Percentiles rank a stretch among this genome's conserved stretches.
phyloP scores from a whole-genome alignment of 2,888 invertebrate genomes.

The Phymatocera aterrima region DNA sequence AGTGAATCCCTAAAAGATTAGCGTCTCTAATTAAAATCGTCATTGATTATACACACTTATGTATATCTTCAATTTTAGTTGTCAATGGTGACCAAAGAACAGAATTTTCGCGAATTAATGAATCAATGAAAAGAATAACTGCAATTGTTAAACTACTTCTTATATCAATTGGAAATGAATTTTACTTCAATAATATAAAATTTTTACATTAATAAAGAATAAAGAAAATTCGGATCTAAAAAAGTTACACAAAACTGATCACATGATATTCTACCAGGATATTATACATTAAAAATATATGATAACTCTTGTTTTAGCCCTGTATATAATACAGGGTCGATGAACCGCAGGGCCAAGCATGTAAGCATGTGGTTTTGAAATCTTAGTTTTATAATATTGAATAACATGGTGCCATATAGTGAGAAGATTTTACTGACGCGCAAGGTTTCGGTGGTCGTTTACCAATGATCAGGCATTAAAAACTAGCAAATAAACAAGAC shows the following conservation, averaged over 20 bases:
- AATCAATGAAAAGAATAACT: neutral
- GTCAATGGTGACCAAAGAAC: no score
- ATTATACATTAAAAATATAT: neutral
- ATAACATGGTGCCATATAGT: slow-evolving; percentile 47
- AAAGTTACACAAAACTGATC: neutral
- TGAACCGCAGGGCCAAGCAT: slow-evolving; percentile 68
- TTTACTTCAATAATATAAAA: neutral
- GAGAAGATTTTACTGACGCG: slow-evolving; percentile 26
- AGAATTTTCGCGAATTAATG: no score
- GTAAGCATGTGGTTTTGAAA: slow-evolving; percentile 66
- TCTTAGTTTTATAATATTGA: slow-evolving; percentile 54
- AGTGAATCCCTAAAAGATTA: slow-evolving; percentile 61
- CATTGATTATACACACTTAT: neutral
- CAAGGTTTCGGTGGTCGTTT: no score
- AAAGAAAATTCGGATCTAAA: neutral
- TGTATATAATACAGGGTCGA: slow-evolving; percentile 21
- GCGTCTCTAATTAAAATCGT: slow-evolving; percentile 1
- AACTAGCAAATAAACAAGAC: slow-evolving; percentile 64
- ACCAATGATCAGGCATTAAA: slow-evolving; percentile 58
- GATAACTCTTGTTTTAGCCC: slow-evolving; percentile 49
- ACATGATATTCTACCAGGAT: neutral
- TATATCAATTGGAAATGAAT: neutral
- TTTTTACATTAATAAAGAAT: neutral
- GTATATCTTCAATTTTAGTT: neutral
- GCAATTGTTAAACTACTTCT: no score